Percentiles rank a stretch among this genome's conserved stretches.
phyloP scores from a whole-genome alignment of 23 tunicate genomes.

The Phallusia fumigata region DNA sequence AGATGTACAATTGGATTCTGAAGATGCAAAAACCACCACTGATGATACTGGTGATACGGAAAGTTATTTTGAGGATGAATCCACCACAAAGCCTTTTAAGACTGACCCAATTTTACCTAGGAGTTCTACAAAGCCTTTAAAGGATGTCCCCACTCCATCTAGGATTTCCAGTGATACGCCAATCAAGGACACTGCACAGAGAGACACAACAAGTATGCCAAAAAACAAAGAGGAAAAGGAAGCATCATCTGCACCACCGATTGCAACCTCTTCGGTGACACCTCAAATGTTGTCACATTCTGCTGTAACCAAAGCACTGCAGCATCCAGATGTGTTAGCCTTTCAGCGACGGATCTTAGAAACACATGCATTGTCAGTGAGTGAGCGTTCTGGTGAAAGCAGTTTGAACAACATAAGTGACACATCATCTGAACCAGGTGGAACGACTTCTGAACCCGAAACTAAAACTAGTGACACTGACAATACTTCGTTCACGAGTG shows the following conservation, averaged over 20 bases:
- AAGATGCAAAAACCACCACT: background rate
- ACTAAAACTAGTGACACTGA: background rate
- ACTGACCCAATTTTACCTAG: background rate
- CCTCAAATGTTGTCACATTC: background rate
- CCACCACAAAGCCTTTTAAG: background rate
- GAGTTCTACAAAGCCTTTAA: background rate
- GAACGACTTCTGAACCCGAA: background rate
- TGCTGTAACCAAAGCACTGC: background rate
- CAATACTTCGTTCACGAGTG: background rate
- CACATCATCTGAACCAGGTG: background rate
- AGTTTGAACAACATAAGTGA: background rate
- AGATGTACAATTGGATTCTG: background rate
- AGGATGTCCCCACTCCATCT: background rate
- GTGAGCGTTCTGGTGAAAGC: background rate
- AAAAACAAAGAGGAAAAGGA: background rate
- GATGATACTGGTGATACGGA: background rate
- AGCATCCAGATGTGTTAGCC: background rate
- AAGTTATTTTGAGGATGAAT: no score
- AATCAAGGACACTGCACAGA: background rate
- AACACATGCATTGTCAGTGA: constrained; percentile 2
- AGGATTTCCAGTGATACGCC: background rate
- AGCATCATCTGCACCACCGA: background rate
- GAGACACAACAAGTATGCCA: background rate
- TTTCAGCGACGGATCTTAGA: background rate
- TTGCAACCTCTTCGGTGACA: background rate